Evolutionary conservation across 2,113 vertebrate species (phyloP).

Genomic region (Takifugu flavidus): DNA sequence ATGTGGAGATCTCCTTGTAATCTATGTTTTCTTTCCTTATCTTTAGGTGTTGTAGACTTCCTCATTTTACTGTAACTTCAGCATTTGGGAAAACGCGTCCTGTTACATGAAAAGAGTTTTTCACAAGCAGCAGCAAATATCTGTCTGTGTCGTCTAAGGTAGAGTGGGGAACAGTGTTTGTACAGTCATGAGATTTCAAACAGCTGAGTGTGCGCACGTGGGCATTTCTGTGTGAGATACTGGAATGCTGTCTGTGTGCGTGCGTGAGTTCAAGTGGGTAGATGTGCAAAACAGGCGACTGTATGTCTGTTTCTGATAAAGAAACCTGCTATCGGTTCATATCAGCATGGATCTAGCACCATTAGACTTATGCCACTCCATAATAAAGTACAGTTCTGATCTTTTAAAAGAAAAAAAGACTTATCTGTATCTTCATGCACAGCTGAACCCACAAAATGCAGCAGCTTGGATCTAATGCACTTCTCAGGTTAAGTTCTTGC

Average conservation of each 20-base stretch:
- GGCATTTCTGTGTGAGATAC: conserved; percentile 17
- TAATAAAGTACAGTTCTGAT: conserved; percentile 34
- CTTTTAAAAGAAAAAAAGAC: conserved; percentile 4
- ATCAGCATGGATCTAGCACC: conserved; percentile 44
- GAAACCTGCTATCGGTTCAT: conserved; percentile 31
- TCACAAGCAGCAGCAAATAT: conserved; percentile 12
- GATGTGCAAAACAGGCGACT: conserved; percentile 2
- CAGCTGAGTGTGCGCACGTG: conserved; percentile 16
- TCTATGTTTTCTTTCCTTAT: conserved; percentile 26
- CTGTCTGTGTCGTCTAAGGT: conserved; percentile 36
- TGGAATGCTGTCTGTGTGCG: conserved; percentile 4
- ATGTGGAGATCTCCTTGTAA: conserved; percentile 2
- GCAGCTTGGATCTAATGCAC: conserved; percentile 20
- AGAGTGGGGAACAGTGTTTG: conserved; percentile 31
- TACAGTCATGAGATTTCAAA: conserved; percentile 48
- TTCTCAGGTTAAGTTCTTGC: conserved; percentile 12
- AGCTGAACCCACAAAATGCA: conserved; percentile 57
- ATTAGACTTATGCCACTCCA: conserved; percentile 27
- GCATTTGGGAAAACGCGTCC: background rate
- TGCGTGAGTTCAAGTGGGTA: background rate
- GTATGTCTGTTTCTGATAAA: conserved; percentile 27
- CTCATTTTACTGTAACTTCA: conserved; percentile 37
- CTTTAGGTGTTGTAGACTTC: background rate
- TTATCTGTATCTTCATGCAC: conserved; percentile 34
- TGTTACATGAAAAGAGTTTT: conserved; percentile 33